Percentiles rank a stretch among this genome's conserved stretches.
Evolutionary conservation across 2,797 vertebrate species (phyloP).

Genomic region (Rousettus madagascariensis): DNA sequence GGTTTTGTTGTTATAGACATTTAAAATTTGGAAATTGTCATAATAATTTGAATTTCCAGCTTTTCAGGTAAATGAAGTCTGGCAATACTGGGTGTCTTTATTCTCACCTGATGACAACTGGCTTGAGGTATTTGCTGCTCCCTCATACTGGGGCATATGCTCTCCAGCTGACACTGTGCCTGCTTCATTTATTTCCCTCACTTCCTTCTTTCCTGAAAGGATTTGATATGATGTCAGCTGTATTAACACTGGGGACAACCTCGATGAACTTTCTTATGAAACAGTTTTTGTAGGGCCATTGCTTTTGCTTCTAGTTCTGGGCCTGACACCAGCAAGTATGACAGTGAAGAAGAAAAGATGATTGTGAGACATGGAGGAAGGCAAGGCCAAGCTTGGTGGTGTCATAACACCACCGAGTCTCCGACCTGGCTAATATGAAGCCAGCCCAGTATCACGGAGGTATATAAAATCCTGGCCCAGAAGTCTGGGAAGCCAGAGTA

Average conservation of each 20-base stretch:
- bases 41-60: background rate
- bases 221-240: background rate
- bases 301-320: background rate
- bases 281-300: background rate
- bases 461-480: background rate
- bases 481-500: background rate
- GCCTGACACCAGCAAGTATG: background rate
- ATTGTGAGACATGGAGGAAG: too few relatives aligned
- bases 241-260: background rate
- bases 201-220: background rate
- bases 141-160: rapidly evolving
- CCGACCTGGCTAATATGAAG: background rate
- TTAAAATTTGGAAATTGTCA: background rate
- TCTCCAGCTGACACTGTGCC: background rate
- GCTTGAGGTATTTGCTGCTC: background rate
- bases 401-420: background rate
- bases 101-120: background rate
- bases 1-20: background rate
- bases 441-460: background rate
- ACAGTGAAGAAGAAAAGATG: too few relatives aligned
- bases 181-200: background rate
- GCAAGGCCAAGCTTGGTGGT: background rate
- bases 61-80: background rate
- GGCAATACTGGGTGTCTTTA: rapidly evolving
- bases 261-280: background rate